Evolutionary conservation across 2,888 invertebrate genomes (phyloP).

Genomic region (Zygogramma bicolorata): DNA sequence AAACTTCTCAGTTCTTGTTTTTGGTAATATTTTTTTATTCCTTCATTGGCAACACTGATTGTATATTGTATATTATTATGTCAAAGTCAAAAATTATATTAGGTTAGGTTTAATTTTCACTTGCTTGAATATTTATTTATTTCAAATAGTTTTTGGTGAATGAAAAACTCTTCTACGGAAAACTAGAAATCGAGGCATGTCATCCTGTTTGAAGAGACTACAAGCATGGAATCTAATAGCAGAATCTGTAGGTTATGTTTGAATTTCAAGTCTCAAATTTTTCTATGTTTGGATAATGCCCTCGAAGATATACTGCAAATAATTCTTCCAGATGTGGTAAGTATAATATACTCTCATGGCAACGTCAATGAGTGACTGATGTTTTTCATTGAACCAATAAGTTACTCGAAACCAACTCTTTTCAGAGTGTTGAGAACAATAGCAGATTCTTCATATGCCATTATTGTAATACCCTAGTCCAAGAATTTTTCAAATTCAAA

Average conservation of each 20-base stretch:
- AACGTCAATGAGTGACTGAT: no score
- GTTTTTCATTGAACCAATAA: background rate
- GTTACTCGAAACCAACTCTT: background rate
- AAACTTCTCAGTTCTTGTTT: no score
- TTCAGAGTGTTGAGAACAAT: slow-evolving; percentile 2
- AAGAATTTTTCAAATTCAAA: slow-evolving; percentile 21
- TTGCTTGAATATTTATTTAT: no score
- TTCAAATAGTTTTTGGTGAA: no score
- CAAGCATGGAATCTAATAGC: background rate
- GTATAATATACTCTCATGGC: slow-evolving; percentile 1
- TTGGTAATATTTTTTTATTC: no score
- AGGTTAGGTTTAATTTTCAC: no score
- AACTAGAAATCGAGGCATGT: background rate
- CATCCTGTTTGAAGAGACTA: no score
- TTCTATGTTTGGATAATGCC: background rate
- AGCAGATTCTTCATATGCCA: background rate
- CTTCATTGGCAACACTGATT: no score
- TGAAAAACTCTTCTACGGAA: no score
- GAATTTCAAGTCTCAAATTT: background rate
- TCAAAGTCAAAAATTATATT: no score
- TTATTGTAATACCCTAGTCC: background rate
- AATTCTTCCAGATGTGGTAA: slow-evolving; percentile 20
- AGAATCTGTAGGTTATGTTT: slow-evolving; percentile 6
- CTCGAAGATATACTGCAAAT: slow-evolving; percentile 18
- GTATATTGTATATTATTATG: no score